phyloP scores from a whole-genome alignment of 2,113 vertebrate species.

The Phoxinus phoxinus region DNA sequence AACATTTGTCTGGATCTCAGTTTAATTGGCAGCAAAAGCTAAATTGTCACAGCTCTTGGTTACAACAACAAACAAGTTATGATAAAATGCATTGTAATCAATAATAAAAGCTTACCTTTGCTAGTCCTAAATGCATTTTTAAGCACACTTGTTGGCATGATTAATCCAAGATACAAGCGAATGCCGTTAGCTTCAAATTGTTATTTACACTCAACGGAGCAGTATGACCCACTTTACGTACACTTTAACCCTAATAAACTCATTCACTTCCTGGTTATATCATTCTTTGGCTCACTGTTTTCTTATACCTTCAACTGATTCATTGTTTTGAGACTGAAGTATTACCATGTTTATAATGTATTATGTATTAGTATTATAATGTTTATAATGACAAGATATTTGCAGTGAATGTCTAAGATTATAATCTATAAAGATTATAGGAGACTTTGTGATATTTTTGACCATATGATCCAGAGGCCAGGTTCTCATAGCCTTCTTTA shows the following conservation, averaged over 20 bases:
- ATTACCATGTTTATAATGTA: too few species aligned
- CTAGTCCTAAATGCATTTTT: slow-evolving; percentile 7
- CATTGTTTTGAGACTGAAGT: background rate
- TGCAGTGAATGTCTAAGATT: background rate
- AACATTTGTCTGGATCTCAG: background rate
- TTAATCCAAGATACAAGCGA: background rate
- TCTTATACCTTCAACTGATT: background rate
- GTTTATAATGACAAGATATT: background rate
- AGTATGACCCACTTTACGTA: background rate
- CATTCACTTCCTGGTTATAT: slow-evolving; percentile 9
- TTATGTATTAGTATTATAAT: too few species aligned
- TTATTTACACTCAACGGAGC: background rate
- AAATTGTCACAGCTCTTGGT: background rate
- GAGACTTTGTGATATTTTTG: too few species aligned
- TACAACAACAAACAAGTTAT: background rate
- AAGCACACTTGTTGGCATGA: background rate
- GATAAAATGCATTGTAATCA: too few species aligned
- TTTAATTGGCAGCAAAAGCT: background rate
- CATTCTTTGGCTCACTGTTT: background rate
- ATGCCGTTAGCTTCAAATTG: background rate
- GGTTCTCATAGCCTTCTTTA: too few species aligned
- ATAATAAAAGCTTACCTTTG: slow-evolving; percentile 17
- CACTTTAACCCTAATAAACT: background rate
- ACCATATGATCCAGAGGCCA: too few species aligned
- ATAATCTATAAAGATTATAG: too few species aligned